Base-by-base conservation (phyloP, 2,888 invertebrate genomes). In the Oeneis ivallda region DNA sequence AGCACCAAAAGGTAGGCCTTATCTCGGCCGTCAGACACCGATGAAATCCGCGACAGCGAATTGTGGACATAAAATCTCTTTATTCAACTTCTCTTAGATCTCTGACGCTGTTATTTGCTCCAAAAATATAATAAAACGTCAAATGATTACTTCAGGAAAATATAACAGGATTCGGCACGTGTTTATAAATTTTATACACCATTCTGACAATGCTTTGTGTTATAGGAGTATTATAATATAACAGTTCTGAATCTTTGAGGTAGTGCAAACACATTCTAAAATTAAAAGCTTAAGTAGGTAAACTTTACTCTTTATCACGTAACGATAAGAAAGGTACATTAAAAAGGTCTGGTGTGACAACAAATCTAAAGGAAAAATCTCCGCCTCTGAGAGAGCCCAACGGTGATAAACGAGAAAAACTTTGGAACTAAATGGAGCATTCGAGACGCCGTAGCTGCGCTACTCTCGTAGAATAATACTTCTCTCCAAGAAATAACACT, bases 401-500 rank as follows among this genome's bases (percentile, higher is more conserved):
- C 91, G 90, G 90, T 90, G 92, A 92, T 92, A 92, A 92, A 92
- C 92, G 92, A 90, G 92, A 92, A 92, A 92, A 92, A 91, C 91
- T 92, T 92, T 89, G 89, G 86, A 90, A 90, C 91, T 92, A 90
- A 92, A 92, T 91, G 92, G 92, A 90, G 91, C 89, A 89, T 90
- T 92, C 89, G 89, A 89, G 87, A 87, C 89, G 91, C 82, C 84
- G 86, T 84, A 85, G 89, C 86, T 84, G 84, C 87, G 87, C 85
- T 87, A 85, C 86, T 88, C 87, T 85, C 87, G 87, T 84, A 88
- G 90, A 89, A 92, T 92, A 92, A 90, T 92, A 91, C 90, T 89
- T 90, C 88, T 87, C 86, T 77, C 85, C 79, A 84, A 90, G 90
- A 91, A 91, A 92, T 92, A 91, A 91, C 91, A 90, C 89, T 92